Base-by-base conservation (phyloP, 35 echinoderm and acorn worm genomes). In the Acanthaster planci region DNA sequence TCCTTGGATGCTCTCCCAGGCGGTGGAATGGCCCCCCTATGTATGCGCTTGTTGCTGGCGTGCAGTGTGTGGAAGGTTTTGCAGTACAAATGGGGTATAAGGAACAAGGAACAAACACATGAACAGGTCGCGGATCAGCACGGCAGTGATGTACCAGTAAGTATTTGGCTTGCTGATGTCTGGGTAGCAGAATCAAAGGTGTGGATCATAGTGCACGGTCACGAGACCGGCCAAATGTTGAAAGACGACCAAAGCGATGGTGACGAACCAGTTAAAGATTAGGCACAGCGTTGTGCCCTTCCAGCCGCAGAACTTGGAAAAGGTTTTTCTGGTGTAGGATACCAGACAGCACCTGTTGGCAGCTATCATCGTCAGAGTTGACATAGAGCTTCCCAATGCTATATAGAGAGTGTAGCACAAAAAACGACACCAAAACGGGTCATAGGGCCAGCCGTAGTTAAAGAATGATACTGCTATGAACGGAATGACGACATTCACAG, bases 31-130 rank as follows among this genome's bases (percentile, higher is more conserved):
- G 42, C 42, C 42, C 42, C 4, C 4, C 4, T 2, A 89, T 47
- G 42, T 67, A 30, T 12, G 4, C 80, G 68, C 40, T 21, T 83
- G 2, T 58, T 72, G 34, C 85, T 83, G 23, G 72, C 37, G 44
- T 38, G 38, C 0, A 83, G 81, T 16, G 72, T 47, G 21, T 38
- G 17, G 75, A 94, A 94, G 7, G 88, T 90, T 7, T 67, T 38
- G 18, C 53, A 94, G 64, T 94, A 94, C 9, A 85, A n/a, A n/a
- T n/a, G n/a, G 59, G 3, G 80, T 26, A n/a, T n/a, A n/a, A 27
- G 92, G 92, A 1, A 94, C 78, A 10, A 77, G 86, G 8, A 88
- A 40, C 3, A 88, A 77, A 17, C 31, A 80, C 76, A 35, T 60
- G 36, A 80, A 40, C n/a, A 40, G 26, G 21, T 6, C 4, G 42